These are phyloP conservation scores for Takifugu ocellatus DNA, from an alignment of 2,797 vertebrate genomes.

Conservation along the genomic window DNA sequence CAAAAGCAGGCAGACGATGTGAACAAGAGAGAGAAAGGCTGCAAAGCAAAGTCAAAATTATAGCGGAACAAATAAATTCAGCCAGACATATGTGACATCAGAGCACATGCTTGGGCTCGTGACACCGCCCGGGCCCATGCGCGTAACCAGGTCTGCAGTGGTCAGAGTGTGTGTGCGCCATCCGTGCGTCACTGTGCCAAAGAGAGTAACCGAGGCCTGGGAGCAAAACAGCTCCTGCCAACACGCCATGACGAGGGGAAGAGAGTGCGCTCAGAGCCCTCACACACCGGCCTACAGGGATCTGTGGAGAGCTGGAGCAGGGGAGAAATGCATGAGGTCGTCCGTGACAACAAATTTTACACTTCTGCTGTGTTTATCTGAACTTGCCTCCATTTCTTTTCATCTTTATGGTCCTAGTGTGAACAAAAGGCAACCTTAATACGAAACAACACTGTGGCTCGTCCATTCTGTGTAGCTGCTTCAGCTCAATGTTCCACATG, in stretches of 20 bases:
- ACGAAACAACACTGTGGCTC: too few relatives aligned
- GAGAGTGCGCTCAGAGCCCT: constrained; percentile 36
- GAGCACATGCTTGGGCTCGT: constrained; percentile 26
- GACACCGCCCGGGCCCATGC: constrained; percentile 20
- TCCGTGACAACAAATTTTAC: constrained; percentile 6
- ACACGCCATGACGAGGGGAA: constrained; percentile 34
- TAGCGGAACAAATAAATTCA: neutral
- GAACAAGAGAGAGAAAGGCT: neutral
- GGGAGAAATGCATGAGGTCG: constrained; percentile 9
- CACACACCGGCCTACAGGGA: constrained; percentile 25
- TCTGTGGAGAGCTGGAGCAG: constrained; percentile 9
- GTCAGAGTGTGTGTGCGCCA: constrained; percentile 37
- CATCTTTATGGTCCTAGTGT: neutral
- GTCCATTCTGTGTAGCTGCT: too few relatives aligned
- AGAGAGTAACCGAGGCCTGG: constrained; percentile 53
- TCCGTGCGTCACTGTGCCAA: constrained; percentile 54
- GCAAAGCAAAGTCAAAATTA: neutral
- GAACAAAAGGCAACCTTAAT: too few relatives aligned
- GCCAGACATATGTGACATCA: constrained; percentile 20
- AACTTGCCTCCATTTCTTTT: neutral
- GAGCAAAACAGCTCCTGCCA: constrained; percentile 41
- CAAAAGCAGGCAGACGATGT: constrained; percentile 3
- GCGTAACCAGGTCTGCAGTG: constrained; percentile 31
- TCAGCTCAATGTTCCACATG: too few relatives aligned
- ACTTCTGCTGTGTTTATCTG: constrained; percentile 15